Evolutionary conservation across 92 coral and sea anemone genomes (phyloP), one percentile per base, ranked within the genome.

Genomic region (Zoanthus solanderi): DNA sequence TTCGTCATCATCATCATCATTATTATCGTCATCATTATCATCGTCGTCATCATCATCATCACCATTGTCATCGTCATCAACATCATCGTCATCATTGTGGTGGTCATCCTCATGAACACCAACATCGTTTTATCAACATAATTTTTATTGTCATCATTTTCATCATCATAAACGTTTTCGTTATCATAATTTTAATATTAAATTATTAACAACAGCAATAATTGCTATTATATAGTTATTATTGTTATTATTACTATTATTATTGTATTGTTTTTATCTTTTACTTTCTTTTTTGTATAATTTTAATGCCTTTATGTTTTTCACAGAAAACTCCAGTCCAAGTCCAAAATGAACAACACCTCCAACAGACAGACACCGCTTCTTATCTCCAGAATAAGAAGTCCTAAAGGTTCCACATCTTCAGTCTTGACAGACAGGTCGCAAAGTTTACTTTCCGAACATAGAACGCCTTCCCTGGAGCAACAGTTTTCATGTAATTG

Each of bases 281-380:
- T 37, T 10, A 6, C 10, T 74, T 23, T 4, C 47, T 7, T 75
- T 28, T 50, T 7, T 1, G 17, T 6, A 11, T 72, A 45, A 28
- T 37, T 73, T 44, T 9, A 46, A 16, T 17, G 78, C 18, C 17
- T 76, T 54, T 50, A 37, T 65, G 66, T 46, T 3, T 42, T 67
- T 30, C 23, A 11, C 28, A 81, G 85, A 68, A 66, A 81, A 45
- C 85, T 66, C 23, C 61, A 81, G 23, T 46, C 85, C 65, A 81
- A 50, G 85, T 47, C 85, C 23, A 80, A 48, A 45, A n/a, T 65
- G 44, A 80, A 63, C 6, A 6, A 14, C 30, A 60, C 73, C 28
- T n/a, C 74, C 16, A 15, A 53, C 60, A 23, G 13, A 29, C 71
- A 61, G 0, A 14, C 53, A 10, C 28, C 85, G 1, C 63, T 65